phyloP scores from a whole-genome alignment of 2,797 vertebrate species.

The Mus minutoides region DNA sequence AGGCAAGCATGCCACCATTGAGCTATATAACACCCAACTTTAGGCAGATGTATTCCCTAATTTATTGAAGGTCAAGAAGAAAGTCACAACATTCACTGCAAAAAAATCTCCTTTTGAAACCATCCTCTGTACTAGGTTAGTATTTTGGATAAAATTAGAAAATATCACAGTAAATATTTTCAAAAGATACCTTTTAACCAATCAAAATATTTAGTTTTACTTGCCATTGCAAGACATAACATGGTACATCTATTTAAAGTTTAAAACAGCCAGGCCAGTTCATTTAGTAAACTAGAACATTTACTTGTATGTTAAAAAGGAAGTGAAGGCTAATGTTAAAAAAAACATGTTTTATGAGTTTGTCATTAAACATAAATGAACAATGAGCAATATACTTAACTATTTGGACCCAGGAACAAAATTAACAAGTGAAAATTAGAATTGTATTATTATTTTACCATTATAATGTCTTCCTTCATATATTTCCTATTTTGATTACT shows the following conservation, averaged over 20 bases:
- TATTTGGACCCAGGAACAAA: conserved; percentile 15
- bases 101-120: conserved; percentile 37
- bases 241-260: neutral
- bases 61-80: conserved; percentile 60
- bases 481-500: neutral
- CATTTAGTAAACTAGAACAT: conserved; percentile 33
- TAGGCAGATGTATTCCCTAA: conserved; percentile 43
- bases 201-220: neutral
- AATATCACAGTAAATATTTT: conserved; percentile 50
- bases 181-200: neutral
- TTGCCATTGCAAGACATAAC: neutral
- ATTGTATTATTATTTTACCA: conserved; percentile 22
- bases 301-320: neutral
- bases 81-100: conserved; percentile 22
- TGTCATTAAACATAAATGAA: neutral
- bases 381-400: conserved; percentile 8
- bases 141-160: conserved; percentile 37
- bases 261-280: conserved; percentile 10
- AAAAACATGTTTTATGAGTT: neutral
- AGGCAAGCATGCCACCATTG: neutral
- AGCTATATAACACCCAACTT: neutral
- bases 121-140: neutral
- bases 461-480: neutral
- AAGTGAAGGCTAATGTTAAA: neutral
- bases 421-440: neutral